These are phyloP conservation scores for Halichondria panicea DNA, from an alignment of 37 sponge, comb jelly and placozoan species.

Conservation along the genomic window DNA sequence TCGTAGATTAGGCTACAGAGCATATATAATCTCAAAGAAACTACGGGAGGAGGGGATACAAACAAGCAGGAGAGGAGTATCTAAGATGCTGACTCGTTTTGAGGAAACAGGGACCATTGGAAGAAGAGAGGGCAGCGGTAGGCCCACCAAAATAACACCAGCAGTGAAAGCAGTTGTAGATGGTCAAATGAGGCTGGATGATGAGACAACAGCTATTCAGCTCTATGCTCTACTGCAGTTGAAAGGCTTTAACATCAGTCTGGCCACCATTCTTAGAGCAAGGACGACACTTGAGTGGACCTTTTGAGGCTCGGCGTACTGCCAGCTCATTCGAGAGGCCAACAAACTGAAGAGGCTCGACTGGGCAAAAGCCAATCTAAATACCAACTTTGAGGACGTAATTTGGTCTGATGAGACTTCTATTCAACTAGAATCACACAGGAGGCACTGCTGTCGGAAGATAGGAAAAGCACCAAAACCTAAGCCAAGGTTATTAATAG, in stretches of 20 bases:
- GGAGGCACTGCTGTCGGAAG: slow-evolving; percentile 21
- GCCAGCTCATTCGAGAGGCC: slow-evolving; percentile 28
- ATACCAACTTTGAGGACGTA: slow-evolving; percentile 15
- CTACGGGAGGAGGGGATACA: too few relatives aligned
- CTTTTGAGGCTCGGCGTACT: slow-evolving; percentile 25
- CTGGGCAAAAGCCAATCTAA: background rate
- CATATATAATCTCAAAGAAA: too few relatives aligned
- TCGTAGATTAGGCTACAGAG: too few relatives aligned
- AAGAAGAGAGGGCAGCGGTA: slow-evolving; percentile 14
- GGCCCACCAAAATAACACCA: slow-evolving; percentile 12
- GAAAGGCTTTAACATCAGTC: slow-evolving; percentile 10
- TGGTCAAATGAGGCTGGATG: slow-evolving; percentile 27
- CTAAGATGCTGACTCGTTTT: too few relatives aligned
- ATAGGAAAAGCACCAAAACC: background rate
- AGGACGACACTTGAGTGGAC: slow-evolving; percentile 36
- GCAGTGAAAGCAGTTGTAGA: slow-evolving; percentile 16
- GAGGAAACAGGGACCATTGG: too few relatives aligned
- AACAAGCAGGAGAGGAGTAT: too few relatives aligned
- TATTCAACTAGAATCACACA: slow-evolving; percentile 26
- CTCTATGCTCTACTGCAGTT: background rate
- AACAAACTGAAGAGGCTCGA: slow-evolving; percentile 34
- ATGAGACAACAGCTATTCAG: slow-evolving; percentile 32
- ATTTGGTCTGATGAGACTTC: slow-evolving; percentile 35
- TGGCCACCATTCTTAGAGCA: slow-evolving; percentile 10
- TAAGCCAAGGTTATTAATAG: slow-evolving; percentile 28